These are phyloP conservation scores for Neogobius melanostomus DNA, from an alignment of 2,113 vertebrate genomes.

Conservation along the genomic window DNA sequence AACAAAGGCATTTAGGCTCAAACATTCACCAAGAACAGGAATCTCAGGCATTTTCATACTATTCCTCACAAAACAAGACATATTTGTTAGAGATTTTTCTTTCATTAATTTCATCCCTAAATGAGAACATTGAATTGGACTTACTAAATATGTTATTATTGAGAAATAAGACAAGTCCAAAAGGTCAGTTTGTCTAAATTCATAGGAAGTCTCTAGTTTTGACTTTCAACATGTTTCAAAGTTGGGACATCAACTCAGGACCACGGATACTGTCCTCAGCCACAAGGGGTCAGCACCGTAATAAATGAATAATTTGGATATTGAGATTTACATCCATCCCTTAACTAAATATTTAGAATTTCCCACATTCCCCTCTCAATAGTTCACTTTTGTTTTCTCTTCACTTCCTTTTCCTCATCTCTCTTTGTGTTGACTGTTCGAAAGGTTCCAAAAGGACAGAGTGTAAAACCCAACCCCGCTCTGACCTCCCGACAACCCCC, in stretches of 20 bases:
- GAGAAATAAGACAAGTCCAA: too few species aligned
- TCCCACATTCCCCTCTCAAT: background rate
- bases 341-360: background rate
- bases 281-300: background rate
- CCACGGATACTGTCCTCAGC: background rate
- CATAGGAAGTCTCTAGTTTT: too few species aligned
- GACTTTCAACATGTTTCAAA: too few species aligned
- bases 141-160: too few species aligned
- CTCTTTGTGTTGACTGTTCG: conserved; percentile 40
- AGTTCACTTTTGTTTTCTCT: background rate
- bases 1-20: conserved; percentile 52
- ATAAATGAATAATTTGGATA: background rate
- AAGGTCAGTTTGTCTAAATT: too few species aligned
- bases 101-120: too few species aligned
- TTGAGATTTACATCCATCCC: background rate
- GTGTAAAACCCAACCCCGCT: conserved; percentile 61
- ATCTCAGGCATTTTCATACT: conserved; percentile 44
- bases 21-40: conserved; percentile 47
- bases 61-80: conserved; percentile 43
- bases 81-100: conserved; percentile 16
- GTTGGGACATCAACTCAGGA: background rate
- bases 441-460: conserved; percentile 60
- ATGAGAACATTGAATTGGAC: too few species aligned
- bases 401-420: conserved; percentile 9
- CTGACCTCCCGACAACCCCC: conserved; percentile 64